Evolutionary conservation across 37 sponge, comb jelly and placozoan species (phyloP).

Genomic region (Axinella damicornis): DNA sequence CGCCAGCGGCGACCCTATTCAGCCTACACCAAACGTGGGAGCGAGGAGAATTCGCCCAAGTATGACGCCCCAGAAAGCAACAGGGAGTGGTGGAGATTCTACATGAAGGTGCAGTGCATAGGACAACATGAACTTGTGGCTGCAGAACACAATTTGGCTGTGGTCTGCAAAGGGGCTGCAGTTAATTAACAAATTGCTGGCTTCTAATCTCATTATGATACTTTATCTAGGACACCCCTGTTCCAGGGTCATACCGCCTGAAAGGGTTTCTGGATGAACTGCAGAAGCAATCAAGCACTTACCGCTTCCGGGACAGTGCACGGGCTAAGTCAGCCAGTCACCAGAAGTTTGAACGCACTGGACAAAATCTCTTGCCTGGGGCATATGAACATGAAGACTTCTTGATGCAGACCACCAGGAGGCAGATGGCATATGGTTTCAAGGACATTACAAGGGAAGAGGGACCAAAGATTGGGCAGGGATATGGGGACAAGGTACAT

Average conservation of each 20-base stretch:
- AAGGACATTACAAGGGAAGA: slow-evolving; percentile 63
- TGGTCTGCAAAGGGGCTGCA: no score
- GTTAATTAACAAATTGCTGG: no score
- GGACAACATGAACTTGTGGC: neutral
- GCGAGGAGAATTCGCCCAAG: slow-evolving; percentile 53
- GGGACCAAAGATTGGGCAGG: slow-evolving; percentile 89
- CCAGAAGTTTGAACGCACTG: slow-evolving; percentile 34
- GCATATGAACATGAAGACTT: slow-evolving; percentile 79
- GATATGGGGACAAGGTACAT: slow-evolving; percentile 86
- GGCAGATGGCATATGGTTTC: slow-evolving; percentile 76
- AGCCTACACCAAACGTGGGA: slow-evolving; percentile 73
- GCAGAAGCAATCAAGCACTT: slow-evolving; percentile 43
- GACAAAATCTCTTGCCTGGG: slow-evolving; percentile 77
- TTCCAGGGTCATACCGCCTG: slow-evolving; percentile 78
- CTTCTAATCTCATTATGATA: no score
- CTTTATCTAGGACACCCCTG: slow-evolving; percentile 87
- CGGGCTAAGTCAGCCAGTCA: slow-evolving; percentile 59
- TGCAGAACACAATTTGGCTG: neutral
- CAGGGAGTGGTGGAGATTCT: slow-evolving; percentile 90
- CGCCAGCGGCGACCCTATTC: slow-evolving; percentile 74
- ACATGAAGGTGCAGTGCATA: slow-evolving; percentile 64
- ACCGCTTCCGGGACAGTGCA: slow-evolving; percentile 68
- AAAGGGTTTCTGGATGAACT: slow-evolving; percentile 79
- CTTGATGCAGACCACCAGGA: slow-evolving; percentile 19
- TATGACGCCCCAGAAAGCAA: slow-evolving; percentile 68